Base-by-base conservation (phyloP, 1,140 invertebrate species). In the Psix sp. region DNA sequence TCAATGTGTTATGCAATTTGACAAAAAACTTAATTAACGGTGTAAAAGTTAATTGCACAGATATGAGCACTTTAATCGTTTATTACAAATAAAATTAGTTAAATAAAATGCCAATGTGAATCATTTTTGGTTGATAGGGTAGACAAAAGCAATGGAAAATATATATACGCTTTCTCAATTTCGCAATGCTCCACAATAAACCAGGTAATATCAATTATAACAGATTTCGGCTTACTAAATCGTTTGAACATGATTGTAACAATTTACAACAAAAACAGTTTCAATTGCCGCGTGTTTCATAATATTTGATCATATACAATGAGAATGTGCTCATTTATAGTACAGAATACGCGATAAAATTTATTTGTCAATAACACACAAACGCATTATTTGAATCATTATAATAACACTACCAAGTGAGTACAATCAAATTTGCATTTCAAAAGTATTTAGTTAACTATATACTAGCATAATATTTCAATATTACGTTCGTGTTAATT, bases 161-260 rank as follows among this genome's bases (percentile, higher is more conserved):
- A 16, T 17, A 38, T 46, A 42, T 42, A 48, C 35, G n/a, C 57
- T 62, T 71, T 71, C 67, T 56, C 67, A 51, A 62, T 71, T 71
- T 71, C 67, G 43, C 57, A 62, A 71, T n/a, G 15, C 33, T 20
- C 21, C 18, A 17, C 15, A 43, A 66, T 56, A 48, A 18, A 20
- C 26, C 17, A 7, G 6, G 40, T 42, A 70, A 60, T 70, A 70
- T 54, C 66, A 70, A 48, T 70, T 70, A 62, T 54, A 48, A 33
- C 54, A 33, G 17, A 45, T 35, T 56, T 48, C 13, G 49, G 17
- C 56, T 62, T 63, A 71, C 36, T 71, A 71, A 62, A 62, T 71
- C 51, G 49, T 31, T 49, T 18, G 48, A 71, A 71, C 57, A 56
- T 62, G 67, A 42, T 43, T 33, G 48, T 71, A 62, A 62, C 36